Percentiles rank a stretch among this genome's conserved stretches.
Conservation (phyloP, 2,888 invertebrate species). For the Heliconius ismenius region DNA sequence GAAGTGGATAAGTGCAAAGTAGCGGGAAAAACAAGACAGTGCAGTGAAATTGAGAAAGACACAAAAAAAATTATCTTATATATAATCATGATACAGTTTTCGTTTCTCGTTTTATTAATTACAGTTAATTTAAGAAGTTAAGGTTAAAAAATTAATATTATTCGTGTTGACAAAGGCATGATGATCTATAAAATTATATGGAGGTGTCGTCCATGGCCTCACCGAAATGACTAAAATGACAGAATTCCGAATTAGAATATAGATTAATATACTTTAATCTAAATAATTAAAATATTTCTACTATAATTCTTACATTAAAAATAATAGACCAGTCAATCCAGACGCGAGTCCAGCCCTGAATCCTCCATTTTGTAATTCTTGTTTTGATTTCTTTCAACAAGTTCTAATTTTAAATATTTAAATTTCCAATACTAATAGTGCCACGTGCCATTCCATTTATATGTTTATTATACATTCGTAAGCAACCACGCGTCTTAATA, state of each 20-base stretch:
- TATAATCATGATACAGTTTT: too few relatives aligned
- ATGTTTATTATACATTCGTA: constrained; percentile 20
- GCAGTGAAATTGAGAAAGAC: too few relatives aligned
- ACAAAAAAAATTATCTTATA: too few relatives aligned
- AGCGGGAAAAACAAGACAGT: too few relatives aligned
- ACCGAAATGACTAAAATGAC: not conserved
- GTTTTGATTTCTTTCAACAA: constrained; percentile 13
- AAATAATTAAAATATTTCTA: constrained; percentile 23
- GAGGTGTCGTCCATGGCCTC: constrained; percentile 18
- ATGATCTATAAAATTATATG: constrained; percentile 19
- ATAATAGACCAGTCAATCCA: constrained; percentile 10
- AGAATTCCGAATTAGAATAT: not conserved
- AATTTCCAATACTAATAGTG: constrained; percentile 19
- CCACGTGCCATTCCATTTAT: constrained; percentile 19
- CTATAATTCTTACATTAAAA: constrained; percentile 8
- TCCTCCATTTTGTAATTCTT: not conserved
- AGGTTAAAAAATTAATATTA: constrained; percentile 8
- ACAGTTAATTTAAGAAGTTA: not conserved
- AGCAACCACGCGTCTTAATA: constrained; percentile 19
- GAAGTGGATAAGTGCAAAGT: too few relatives aligned
- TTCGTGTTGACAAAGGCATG: constrained; percentile 6
- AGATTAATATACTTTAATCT: constrained; percentile 7
- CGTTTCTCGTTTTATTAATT: not conserved
- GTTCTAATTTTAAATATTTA: constrained; percentile 14
- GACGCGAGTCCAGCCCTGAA: not conserved